Evolutionary conservation across 2,797 vertebrate genomes (phyloP).

Genomic region (Podarcis lilfordi): DNA sequence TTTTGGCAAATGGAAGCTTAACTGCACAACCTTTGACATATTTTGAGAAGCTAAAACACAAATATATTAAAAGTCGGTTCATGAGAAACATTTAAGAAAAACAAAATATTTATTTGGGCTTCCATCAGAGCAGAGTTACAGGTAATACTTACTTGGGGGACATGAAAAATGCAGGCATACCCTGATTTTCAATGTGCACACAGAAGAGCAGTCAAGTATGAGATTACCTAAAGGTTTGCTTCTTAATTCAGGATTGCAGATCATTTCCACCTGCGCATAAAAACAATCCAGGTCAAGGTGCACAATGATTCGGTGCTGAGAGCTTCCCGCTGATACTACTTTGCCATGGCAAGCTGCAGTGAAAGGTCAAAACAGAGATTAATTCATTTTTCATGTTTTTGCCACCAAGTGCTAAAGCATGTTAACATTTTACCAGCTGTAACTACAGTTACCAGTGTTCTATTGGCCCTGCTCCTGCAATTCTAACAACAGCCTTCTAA

Average conservation of each 20-base stretch:
- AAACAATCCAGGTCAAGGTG: constrained; percentile 94
- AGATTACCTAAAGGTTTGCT: constrained; percentile 86
- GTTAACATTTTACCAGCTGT: background rate
- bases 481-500: background rate
- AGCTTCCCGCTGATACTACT: background rate
- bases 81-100: no score
- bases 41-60: background rate
- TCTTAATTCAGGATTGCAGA: constrained; percentile 86
- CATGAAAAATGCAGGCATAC: background rate
- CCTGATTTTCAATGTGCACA: background rate
- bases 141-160: background rate
- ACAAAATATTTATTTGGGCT: background rate
- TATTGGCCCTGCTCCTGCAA: no score
- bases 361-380: background rate
- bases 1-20: background rate
- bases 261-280: constrained; percentile 95
- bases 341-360: constrained; percentile 21
- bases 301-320: constrained; percentile 78
- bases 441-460: no score
- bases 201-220: background rate
- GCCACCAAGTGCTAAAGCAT: background rate
- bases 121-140: background rate
- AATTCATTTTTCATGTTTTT: background rate
- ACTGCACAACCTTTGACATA: background rate
- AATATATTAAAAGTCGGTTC: background rate